Percentiles rank a stretch among this genome's conserved stretches.
Evolutionary conservation across 1,140 invertebrate species (phyloP).

Genomic region (Monomorium pharaonis): DNA sequence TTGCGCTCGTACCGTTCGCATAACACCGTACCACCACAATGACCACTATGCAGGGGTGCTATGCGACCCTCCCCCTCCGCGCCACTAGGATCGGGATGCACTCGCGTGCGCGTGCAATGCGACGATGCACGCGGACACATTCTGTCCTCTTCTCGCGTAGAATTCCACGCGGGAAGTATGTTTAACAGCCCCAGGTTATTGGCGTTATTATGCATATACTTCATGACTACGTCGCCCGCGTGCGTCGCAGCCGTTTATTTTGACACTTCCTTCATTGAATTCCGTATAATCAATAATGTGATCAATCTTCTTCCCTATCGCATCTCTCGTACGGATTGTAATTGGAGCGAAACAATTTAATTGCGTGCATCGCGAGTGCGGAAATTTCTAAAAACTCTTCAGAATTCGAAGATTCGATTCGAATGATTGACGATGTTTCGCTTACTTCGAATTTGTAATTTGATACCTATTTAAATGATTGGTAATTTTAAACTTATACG

Average conservation of each 20-base stretch:
- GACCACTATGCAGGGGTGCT: constrained; percentile 78
- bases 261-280: background rate
- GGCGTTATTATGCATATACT: constrained; percentile 4
- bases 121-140: constrained; percentile 40
- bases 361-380: background rate
- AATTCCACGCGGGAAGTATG: constrained; percentile 50
- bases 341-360: background rate
- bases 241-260: background rate
- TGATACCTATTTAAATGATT: too few relatives aligned
- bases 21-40: constrained; percentile 77
- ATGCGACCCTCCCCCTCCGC: constrained; percentile 71
- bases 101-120: constrained; percentile 69
- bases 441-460: background rate
- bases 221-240: background rate
- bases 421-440: background rate
- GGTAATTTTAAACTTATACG: too few relatives aligned
- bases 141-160: constrained; percentile 28
- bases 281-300: background rate
- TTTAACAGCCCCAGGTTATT: constrained; percentile 8
- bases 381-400: background rate
- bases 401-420: background rate
- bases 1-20: constrained; percentile 61
- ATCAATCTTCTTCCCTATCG: background rate
- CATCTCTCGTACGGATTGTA: background rate
- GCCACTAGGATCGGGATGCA: constrained; percentile 68